Base-by-base conservation (phyloP, 2,113 vertebrate species). In the Lethenteron reissneri region DNA sequence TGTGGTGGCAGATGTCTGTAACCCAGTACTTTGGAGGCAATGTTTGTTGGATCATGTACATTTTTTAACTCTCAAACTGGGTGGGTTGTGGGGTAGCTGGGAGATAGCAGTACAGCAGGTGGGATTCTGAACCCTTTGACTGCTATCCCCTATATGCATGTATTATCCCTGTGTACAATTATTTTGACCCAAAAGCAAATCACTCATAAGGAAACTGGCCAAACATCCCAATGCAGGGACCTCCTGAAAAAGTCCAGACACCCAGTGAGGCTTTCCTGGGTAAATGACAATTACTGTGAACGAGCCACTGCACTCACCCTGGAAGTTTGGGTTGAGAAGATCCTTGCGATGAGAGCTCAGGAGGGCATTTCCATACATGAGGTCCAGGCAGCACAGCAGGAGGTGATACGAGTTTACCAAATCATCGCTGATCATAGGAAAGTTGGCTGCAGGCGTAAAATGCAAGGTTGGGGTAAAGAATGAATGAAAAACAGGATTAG, bases 351-450 rank as follows among this genome's bases (percentile, higher is more conserved):
- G 88, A 74, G 83, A 73, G 73, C 92, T 95, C 69, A 86, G 79
- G 74, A 95, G 76, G 57, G 87, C 87, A 79, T 95, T 92, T 57
- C 85, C 83, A 81, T 90, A 97, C 78, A 89, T 83, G 78, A 97
- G 77, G 79, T 99, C 94, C 85, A 99, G 81, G 79, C 94, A 96
- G 83, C 92, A 97, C 71, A 99, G 85, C 80, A 99, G 85, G 73
- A 99, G 88, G 81, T 99, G 94, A 78, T 99, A 99, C 25, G 90
- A 99, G 79, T 97, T 99, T 76, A 99, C 92, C 79, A 99, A 84
- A 82, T 99, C 92, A 75, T 95, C 91, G 3, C 92, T 91, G 74
- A 97, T 99, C 90, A 94, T 95, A 74, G 79, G 82, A 80, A 99
- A 99, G 84, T 99, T 99, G 72, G 90, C 94, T 99, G 79, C 11